Evolutionary conservation across 2,888 invertebrate genomes (phyloP), one percentile per base, ranked within the genome.

Genomic region (Allophyes oxyacanthae): DNA sequence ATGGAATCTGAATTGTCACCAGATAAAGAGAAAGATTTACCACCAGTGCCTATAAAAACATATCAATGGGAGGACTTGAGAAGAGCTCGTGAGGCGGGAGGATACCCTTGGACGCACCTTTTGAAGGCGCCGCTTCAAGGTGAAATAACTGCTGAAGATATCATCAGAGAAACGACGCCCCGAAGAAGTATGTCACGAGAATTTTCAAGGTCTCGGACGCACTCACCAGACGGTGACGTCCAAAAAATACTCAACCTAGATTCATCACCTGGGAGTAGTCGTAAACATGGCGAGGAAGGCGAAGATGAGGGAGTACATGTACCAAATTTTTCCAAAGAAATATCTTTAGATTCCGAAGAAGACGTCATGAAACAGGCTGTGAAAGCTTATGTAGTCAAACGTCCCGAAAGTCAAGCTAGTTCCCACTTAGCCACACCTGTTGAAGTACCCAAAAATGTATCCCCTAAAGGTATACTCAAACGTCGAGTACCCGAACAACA

Each of bases 1-100:
- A 94, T 94, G 94, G 93, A 92, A 93, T 90, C 94, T 94, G 86
- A 88, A 92, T 94, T 93, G 90, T 94, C 86, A 77, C 86, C 94
- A 94, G 94, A 94, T 92, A 89, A 85, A 86, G 84, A 87, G 69
- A 89, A 87, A 87, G 84, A 83, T 77, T 78, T 85, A 78, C 97
- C 97, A 72, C 95, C 96, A 69, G 94, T 96, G 78, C 97, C 97
- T 64, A 94, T 96, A 78, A 96, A 96, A 88, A 97, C 97, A 49
- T 97, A 97, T 88, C 95, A 95, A 92, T 97, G 97, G 97, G 97
- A 97, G 90, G 97, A 97, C 88, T 90, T 97, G 37, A 92, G 95
- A 77, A 94, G 96, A 84, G 95, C 96, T 74, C 95, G 96, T 88
- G 94, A 95, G 77, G 94, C 95, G 83, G 97, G 97, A 65, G 96